phyloP scores from a whole-genome alignment of 2,113 vertebrate genomes.

The Siniperca chuatsi region DNA sequence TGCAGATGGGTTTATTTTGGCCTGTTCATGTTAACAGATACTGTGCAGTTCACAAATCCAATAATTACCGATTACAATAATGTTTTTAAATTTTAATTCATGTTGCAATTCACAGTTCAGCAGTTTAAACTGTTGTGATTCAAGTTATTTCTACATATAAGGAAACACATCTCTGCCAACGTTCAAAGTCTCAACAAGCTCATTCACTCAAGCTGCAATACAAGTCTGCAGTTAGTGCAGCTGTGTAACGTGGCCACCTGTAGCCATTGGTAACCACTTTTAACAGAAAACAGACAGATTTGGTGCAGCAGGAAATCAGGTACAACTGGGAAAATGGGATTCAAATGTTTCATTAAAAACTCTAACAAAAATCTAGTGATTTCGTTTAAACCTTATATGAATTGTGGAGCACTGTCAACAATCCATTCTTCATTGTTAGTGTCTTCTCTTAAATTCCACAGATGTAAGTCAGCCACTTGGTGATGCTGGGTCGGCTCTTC shows the following conservation, averaged over 20 bases:
- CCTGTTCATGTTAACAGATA: background rate
- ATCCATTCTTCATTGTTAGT: background rate
- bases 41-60: background rate
- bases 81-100: no score
- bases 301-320: no score
- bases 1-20: background rate
- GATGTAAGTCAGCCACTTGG: conserved; percentile 21
- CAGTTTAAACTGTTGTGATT: background rate
- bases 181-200: background rate
- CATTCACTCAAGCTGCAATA: no score
- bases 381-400: no score
- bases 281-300: no score
- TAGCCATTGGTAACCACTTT: no score
- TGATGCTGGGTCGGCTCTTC: conserved; percentile 15
- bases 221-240: no score
- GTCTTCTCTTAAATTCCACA: background rate
- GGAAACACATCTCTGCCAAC: background rate
- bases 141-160: no score
- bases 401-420: background rate
- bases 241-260: no score
- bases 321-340: no score
- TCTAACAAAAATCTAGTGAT: no score
- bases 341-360: no score
- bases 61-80: background rate
- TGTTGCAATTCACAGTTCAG: background rate